Evolutionary conservation across 2,113 vertebrate species (phyloP).

Genomic region (Rhinolophus sinicus): DNA sequence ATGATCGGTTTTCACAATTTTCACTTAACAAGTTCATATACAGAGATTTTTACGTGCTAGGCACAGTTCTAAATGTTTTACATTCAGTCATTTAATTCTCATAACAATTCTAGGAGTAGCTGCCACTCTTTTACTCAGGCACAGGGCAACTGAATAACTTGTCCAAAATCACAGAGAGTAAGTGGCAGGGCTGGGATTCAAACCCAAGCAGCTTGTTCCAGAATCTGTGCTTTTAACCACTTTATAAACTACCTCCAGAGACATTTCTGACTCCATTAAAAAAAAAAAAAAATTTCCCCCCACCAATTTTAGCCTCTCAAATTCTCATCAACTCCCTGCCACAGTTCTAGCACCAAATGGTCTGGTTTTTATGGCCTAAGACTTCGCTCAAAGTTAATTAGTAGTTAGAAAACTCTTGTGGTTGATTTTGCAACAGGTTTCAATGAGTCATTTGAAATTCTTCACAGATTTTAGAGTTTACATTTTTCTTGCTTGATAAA

Average conservation of each 20-base stretch:
- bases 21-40: background rate
- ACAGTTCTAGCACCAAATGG: background rate
- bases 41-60: background rate
- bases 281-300: background rate
- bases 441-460: slow-evolving; percentile 43
- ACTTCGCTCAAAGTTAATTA: slow-evolving; percentile 6
- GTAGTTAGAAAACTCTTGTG: slow-evolving; percentile 20
- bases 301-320: background rate
- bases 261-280: background rate
- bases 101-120: background rate
- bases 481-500: slow-evolving; percentile 45
- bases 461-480: slow-evolving; percentile 41
- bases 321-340: background rate
- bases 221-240: background rate
- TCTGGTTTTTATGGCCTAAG: background rate
- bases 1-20: background rate
- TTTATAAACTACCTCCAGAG: background rate
- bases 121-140: background rate
- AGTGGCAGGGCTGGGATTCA: background rate
- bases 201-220: background rate
- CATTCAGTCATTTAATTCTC: background rate
- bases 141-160: background rate
- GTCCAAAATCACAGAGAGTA: background rate
- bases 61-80: background rate
- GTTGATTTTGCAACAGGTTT: slow-evolving; percentile 36